Base-by-base conservation (phyloP, 2,113 vertebrate genomes). In the Puma concolor region DNA sequence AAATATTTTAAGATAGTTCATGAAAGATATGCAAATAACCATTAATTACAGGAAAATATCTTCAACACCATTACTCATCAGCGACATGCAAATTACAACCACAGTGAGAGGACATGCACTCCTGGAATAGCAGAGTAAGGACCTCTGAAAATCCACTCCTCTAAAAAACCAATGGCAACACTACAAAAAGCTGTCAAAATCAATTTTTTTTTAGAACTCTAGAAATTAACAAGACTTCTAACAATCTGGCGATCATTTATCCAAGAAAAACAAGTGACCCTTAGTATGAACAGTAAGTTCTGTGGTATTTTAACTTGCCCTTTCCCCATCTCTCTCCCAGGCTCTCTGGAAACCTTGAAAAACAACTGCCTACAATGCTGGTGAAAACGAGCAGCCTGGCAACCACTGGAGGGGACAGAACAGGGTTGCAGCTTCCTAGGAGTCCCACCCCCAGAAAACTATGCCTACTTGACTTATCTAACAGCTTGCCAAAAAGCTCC, bases 1-100 rank as follows among this genome's bases (percentile, higher is more conserved):
- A 91, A 66, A 63, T 41, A 72, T 27, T 66, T 93, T 66, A 85
- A 97, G 41, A 91, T 36, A 77, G 36, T 94, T 71, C n/a, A 83
- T 85, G 64, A 95, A 50, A 67, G 41, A 33, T 66, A 77, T 23
- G 66, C 21, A 69, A 77, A 72, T 57, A 64, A 5, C 11, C 7
- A 52, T 8, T 54, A 44, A 87, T 50, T 14, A 67, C 0, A 89
- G 52, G 57, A 72, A 63, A 81, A 60, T 60, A 83, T 23, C 38
- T 80, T n/a, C 41, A 67, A 79, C 44, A 71, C 50, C 52, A 80
- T 16, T 52, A n/a, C 27, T 94, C 82, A 64, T 85, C 44, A 31
- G 31, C 3, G 54, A 50, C 91, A 88, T 25, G 15, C 25, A 64
- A 88, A 88, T 6, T 48, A 84, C 71, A 86, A 38, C 8, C 54